Evolutionary conservation across 2,113 vertebrate species (phyloP).

Genomic region (Cyanoramphus novaezelandiae): DNA sequence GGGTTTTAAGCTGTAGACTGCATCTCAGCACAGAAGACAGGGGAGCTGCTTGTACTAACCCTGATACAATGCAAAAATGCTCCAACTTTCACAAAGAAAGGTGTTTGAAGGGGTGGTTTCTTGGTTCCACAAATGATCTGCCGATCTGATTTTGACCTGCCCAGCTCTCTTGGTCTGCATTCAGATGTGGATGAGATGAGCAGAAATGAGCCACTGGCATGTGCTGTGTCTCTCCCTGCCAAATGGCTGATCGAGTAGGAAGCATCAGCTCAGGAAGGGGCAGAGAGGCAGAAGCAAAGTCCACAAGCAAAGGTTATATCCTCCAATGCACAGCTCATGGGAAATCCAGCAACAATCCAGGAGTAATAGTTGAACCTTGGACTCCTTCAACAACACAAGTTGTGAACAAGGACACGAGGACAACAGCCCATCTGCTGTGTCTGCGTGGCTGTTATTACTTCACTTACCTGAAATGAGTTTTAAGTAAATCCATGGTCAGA

Average conservation of each 20-base stretch:
- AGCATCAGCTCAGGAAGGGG: not conserved
- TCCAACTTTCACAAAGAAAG: not conserved
- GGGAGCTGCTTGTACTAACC: not conserved
- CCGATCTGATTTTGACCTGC: not conserved
- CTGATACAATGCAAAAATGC: not conserved
- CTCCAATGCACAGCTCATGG: not conserved
- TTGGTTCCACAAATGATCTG: not conserved
- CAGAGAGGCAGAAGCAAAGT: not conserved
- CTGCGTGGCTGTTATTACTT: not conserved
- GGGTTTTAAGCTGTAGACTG: not conserved
- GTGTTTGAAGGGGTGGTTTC: not conserved
- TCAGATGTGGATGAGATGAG: not conserved
- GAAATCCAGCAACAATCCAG: not conserved
- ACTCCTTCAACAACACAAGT: not conserved
- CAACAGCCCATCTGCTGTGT: not conserved
- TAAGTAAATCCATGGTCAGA: not conserved
- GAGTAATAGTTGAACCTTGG: not conserved
- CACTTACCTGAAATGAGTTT: not conserved
- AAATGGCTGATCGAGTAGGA: not conserved
- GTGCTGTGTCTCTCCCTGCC: not conserved
- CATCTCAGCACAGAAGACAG: not conserved
- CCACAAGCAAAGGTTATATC: not conserved
- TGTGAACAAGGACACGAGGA: not conserved
- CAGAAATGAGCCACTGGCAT: not conserved
- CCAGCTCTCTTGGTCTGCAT: not conserved